Evolutionary conservation across 1,140 invertebrate species (phyloP).

Genomic region (Mycetomoellerius zeteki): DNA sequence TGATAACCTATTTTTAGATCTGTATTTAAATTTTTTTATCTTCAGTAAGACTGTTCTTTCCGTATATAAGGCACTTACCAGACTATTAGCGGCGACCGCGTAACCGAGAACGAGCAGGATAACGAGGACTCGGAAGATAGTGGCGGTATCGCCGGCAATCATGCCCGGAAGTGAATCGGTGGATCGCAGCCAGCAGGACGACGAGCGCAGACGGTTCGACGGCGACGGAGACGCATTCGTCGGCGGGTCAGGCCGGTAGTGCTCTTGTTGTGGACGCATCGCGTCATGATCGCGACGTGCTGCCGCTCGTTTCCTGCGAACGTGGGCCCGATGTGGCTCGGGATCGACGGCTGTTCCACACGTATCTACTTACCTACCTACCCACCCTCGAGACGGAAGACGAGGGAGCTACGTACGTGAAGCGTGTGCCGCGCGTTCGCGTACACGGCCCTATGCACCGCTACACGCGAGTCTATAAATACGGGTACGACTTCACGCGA

Average conservation of each 20-base stretch:
- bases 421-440: slow-evolving; percentile 53
- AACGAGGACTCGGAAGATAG: slow-evolving; percentile 55
- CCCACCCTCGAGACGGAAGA: slow-evolving; percentile 2
- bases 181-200: slow-evolving; percentile 63
- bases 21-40: no score
- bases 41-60: no score
- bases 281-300: slow-evolving; percentile 76
- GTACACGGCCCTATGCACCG: slow-evolving; percentile 49
- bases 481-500: slow-evolving; percentile 69
- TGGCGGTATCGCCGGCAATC: slow-evolving; percentile 44
- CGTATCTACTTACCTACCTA: slow-evolving; percentile 17
- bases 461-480: slow-evolving; percentile 74
- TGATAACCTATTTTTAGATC: no score
- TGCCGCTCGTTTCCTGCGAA: slow-evolving; percentile 60
- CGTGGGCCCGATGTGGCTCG: slow-evolving; percentile 33
- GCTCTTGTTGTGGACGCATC: slow-evolving; percentile 73
- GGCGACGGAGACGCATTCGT: slow-evolving; percentile 70
- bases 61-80: slow-evolving; percentile 55
- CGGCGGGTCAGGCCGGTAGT: slow-evolving; percentile 69
- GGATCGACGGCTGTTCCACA: slow-evolving; percentile 21
- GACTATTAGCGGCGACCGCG: background rate
- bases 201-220: slow-evolving; percentile 69
- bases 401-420: slow-evolving; percentile 55
- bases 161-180: slow-evolving; percentile 58
- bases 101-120: slow-evolving; percentile 54